Percentiles rank a stretch among this genome's conserved stretches.
Conservation (phyloP, 2,888 invertebrate species). For the Morpho achilles region DNA sequence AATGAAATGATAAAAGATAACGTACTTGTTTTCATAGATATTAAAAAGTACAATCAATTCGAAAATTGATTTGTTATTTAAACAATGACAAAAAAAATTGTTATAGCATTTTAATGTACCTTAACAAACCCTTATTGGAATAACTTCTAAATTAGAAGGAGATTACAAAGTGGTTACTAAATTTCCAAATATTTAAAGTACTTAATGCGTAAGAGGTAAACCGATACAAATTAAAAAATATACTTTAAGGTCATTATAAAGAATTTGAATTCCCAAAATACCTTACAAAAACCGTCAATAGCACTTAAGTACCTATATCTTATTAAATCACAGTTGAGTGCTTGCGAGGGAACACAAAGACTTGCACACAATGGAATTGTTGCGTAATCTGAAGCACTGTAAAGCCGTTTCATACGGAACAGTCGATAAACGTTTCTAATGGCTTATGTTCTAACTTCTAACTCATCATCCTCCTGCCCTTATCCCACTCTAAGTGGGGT, state of each 20-base stretch:
- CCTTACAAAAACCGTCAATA: slow-evolving; percentile 10
- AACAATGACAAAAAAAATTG: too few relatives aligned
- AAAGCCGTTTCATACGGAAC: slow-evolving; percentile 17
- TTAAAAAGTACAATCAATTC: too few relatives aligned
- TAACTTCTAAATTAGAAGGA: too few relatives aligned
- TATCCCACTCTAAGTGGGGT: too few relatives aligned
- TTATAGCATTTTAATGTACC: too few relatives aligned
- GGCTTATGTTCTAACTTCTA: too few relatives aligned
- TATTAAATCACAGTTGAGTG: slow-evolving; percentile 48
- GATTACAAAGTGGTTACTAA: too few relatives aligned
- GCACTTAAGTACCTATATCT: slow-evolving; percentile 35
- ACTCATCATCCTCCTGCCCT: too few relatives aligned
- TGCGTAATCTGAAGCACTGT: slow-evolving; percentile 19
- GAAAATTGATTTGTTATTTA: too few relatives aligned
- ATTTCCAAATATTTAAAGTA: neutral
- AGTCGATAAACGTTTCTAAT: neutral
- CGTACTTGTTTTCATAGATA: too few relatives aligned
- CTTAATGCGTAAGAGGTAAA: neutral
- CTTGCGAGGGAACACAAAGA: slow-evolving; percentile 24
- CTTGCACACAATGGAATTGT: slow-evolving; percentile 20
- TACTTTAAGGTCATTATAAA: neutral
- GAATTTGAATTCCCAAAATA: neutral
- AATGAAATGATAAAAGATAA: too few relatives aligned
- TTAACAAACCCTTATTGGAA: too few relatives aligned
- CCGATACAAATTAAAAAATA: neutral